Evolutionary conservation across 1,140 invertebrate genomes (phyloP).

Genomic region (Schmidtea mediterranea): DNA sequence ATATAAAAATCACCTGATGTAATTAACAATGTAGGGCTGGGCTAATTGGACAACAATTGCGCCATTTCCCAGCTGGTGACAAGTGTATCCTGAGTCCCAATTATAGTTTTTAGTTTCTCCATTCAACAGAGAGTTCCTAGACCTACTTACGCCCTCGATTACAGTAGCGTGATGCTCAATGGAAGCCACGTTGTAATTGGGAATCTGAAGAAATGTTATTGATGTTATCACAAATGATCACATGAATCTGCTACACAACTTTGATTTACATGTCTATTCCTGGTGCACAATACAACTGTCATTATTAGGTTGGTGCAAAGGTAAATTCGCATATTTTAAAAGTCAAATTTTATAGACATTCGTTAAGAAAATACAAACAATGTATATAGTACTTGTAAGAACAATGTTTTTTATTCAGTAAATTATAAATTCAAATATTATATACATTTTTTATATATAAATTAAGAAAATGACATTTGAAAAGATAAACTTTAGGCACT

Average conservation of each 20-base stretch:
- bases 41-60: conserved; percentile 73
- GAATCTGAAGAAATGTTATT: conserved; percentile 17
- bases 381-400: no score
- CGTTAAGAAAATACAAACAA: no score
- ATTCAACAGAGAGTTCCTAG: conserved; percentile 74
- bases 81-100: conserved; percentile 93
- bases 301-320: no score
- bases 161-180: conserved; percentile 59
- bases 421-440: no score
- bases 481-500: no score
- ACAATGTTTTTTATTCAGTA: no score
- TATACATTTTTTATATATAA: no score
- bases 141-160: conserved; percentile 67
- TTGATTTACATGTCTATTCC: no score
- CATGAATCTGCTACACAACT: conserved; percentile 36
- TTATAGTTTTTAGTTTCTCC: conserved; percentile 75
- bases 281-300: no score
- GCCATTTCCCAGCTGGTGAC: conserved; percentile 82
- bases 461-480: no score
- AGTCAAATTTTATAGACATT: no score
- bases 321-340: no score
- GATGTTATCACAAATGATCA: neutral
- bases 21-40: conserved; percentile 72
- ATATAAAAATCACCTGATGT: conserved; percentile 41
- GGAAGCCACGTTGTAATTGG: conserved; percentile 66